Evolutionary conservation across 2,113 vertebrate species (phyloP), one percentile per base, ranked within the genome.

Genomic region (Xyliphius kryptos): DNA sequence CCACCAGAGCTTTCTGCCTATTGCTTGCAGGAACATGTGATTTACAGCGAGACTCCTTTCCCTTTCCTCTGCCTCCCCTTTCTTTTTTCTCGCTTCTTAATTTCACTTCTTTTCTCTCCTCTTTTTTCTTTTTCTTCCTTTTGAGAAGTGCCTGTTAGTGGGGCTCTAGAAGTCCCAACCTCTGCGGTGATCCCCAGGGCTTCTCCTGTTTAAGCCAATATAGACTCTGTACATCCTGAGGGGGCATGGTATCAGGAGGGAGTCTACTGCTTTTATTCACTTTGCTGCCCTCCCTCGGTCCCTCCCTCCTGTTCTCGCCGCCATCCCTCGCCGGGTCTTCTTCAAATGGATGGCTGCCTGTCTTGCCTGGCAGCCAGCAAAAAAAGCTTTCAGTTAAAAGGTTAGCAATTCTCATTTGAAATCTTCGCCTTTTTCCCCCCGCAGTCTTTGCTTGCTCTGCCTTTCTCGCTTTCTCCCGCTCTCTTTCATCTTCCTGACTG

Each of bases 381-480:
- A 85, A 82, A 86, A 81, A 75, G 80, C 83, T 82, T 81, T 84
- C 80, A 85, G 82, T 87, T 86, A 84, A 87, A 89, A 87, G 82
- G 80, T 81, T 77, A 80, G 79, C 74, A 68, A 79, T 84, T 80
- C 81, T 85, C 79, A 85, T 83, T 85, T 85, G 78, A 85, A 85
- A 84, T 82, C 63, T 50, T 75, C 81, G 70, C 79, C 78, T 84
- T 80, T 82, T 85, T 80, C 79, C 8, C 36, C 7, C 32, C 22
- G 7, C 21, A 17, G 21, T 76, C 80, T 83, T n/a, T 70, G 73
- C 76, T 78, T 20, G 16, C 36, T 41, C 9, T 19, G 41, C n/a
- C 37, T 46, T 10, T 26, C 51, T 62, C 43, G 47, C 72, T 78
- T 79, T 79, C 75, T 71, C 76, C 65, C 74, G 77, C 80, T 17